These are phyloP conservation scores for Synergus japonicus DNA, from an alignment of 2,888 invertebrate genomes.

Conservation along the genomic window DNA sequence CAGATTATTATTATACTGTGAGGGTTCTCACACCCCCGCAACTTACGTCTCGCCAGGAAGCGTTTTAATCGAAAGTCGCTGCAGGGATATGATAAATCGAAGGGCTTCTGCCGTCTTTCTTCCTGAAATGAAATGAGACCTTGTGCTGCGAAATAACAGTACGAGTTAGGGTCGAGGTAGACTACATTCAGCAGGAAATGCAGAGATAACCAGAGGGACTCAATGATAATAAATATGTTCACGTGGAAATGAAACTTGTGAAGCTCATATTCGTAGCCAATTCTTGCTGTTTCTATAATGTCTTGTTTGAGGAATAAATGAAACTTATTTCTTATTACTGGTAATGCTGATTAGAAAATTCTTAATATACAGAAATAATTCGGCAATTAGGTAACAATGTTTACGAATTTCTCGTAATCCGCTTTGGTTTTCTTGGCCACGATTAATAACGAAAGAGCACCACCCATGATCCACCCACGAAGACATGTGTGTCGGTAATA, in stretches of 20 bases:
- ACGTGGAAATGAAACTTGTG: not conserved
- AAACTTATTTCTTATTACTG: too few species aligned
- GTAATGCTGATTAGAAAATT: not conserved
- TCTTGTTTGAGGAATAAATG: too few species aligned
- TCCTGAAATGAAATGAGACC: constrained; percentile 34
- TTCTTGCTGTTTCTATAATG: too few species aligned
- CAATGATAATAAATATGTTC: not conserved
- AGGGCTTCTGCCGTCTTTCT: constrained; percentile 27
- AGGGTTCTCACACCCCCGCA: constrained; percentile 39
- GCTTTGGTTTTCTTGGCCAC: not conserved
- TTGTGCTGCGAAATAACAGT: constrained; percentile 30
- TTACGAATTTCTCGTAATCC: not conserved
- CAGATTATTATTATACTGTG: constrained; percentile 39
- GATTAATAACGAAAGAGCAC: constrained; percentile 31
- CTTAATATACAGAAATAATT: not conserved
- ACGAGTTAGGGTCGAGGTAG: constrained; percentile 26
- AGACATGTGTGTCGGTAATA: constrained; percentile 45
- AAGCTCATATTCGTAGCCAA: not conserved
- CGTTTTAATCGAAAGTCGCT: constrained; percentile 39
- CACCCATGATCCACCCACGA: constrained; percentile 46
- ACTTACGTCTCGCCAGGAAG: constrained; percentile 22
- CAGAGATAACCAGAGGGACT: constrained; percentile 27
- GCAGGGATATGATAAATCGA: constrained; percentile 39
- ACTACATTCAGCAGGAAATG: constrained; percentile 27
- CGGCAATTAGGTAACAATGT: not conserved